These are phyloP conservation scores for Agriotes lineatus DNA, from an alignment of 2,888 invertebrate genomes.

Conservation along the genomic window DNA sequence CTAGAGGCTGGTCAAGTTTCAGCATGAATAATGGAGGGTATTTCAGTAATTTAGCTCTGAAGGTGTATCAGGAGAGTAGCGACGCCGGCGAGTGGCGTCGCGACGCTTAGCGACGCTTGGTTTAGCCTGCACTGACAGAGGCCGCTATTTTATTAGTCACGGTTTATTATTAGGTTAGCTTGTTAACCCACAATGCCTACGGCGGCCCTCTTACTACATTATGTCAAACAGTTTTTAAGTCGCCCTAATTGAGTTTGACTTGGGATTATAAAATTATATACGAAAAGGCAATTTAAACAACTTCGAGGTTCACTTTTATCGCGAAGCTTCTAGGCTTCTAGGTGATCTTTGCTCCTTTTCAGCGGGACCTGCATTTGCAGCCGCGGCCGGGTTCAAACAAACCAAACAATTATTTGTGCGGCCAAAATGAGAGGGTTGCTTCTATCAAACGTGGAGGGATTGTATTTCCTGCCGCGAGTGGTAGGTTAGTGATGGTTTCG, in stretches of 20 bases:
- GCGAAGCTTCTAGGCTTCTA: background rate
- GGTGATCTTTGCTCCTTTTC: background rate
- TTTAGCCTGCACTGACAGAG: constrained; percentile 50
- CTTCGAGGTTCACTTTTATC: constrained; percentile 21
- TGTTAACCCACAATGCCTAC: constrained; percentile 44
- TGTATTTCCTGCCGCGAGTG: no score
- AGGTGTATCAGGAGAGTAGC: constrained; percentile 48
- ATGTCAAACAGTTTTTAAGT: constrained; percentile 45
- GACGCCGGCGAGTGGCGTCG: constrained; percentile 33
- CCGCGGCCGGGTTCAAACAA: no score
- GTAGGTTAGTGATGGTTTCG: no score
- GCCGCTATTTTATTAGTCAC: constrained; percentile 55
- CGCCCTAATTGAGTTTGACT: constrained; percentile 41
- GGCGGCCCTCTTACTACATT: constrained; percentile 40
- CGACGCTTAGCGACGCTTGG: constrained; percentile 48
- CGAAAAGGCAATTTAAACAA: constrained; percentile 35
- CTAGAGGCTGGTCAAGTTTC: constrained; percentile 36
- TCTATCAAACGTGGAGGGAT: no score
- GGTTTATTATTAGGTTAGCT: constrained; percentile 55
- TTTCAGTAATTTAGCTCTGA: constrained; percentile 48
- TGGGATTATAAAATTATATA: constrained; percentile 41
- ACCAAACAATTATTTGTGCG: no score
- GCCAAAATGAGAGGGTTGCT: no score
- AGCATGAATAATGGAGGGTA: constrained; percentile 31
- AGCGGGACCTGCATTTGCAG: background rate